Evolutionary conservation across 2,797 vertebrate species (phyloP).

Genomic region (Chaunax sp.): DNA sequence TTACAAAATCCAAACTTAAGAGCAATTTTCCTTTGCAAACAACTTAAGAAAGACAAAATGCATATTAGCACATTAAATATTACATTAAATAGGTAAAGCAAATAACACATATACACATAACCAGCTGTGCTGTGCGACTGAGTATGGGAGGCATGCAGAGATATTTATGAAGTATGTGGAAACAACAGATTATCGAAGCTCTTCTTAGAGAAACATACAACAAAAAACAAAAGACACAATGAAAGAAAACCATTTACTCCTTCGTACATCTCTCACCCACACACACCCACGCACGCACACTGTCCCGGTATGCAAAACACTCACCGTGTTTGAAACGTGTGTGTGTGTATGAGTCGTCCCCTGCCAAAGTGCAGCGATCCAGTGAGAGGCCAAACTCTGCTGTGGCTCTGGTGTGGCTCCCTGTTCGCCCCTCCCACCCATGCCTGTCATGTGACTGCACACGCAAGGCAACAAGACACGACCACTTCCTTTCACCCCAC

Average conservation of each 20-base stretch:
- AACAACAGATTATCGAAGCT: conserved; percentile 36
- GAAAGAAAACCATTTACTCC: not conserved
- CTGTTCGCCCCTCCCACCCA: conserved; percentile 68
- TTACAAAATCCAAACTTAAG: conserved; percentile 16
- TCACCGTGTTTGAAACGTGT: conserved; percentile 72
- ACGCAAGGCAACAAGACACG: conserved; percentile 55
- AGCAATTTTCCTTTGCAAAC: conserved; percentile 8
- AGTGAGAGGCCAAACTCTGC: conserved; percentile 82
- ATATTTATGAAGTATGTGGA: conserved; percentile 29
- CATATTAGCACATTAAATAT: not conserved
- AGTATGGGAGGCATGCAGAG: conserved; percentile 24
- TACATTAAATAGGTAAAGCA: conserved; percentile 13
- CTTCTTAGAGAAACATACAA: conserved; percentile 15
- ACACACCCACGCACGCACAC: not conserved
- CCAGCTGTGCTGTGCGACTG: too few species aligned
- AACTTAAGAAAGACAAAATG: not conserved
- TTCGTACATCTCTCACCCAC: conserved; percentile 6
- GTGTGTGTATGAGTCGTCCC: conserved; percentile 60
- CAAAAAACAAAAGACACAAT: not conserved
- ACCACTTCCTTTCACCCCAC: conserved; percentile 67
- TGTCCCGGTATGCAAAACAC: conserved; percentile 62
- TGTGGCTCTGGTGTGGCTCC: conserved; percentile 69
- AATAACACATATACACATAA: conserved; percentile 23
- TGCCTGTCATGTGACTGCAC: conserved; percentile 78
- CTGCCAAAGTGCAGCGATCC: conserved; percentile 73